A percentile compares a stretch with the other conserved stretches of the same genome.
Evolutionary conservation across 2,113 vertebrate species (phyloP).

Genomic region (Illadopsis cleaveri): DNA sequence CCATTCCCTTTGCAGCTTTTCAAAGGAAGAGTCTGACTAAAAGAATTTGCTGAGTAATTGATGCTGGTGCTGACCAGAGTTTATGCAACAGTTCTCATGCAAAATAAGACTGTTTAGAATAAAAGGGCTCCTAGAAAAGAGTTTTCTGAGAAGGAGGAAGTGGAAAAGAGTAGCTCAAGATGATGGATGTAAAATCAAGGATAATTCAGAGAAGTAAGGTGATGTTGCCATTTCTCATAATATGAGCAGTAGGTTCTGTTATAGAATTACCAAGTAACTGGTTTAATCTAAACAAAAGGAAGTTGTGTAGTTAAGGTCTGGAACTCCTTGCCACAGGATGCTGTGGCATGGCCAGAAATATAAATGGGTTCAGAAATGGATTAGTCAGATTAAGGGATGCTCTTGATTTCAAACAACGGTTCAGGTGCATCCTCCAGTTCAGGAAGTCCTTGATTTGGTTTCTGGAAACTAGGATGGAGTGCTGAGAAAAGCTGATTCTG

Average conservation of each 20-base stretch:
- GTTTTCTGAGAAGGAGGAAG: background rate
- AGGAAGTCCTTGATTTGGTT: background rate
- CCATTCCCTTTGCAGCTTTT: background rate
- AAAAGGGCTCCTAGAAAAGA: background rate
- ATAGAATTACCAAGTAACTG: background rate
- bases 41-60: background rate
- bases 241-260: background rate
- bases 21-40: background rate
- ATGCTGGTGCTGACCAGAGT: background rate
- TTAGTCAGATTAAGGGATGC: background rate
- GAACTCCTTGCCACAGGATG: background rate
- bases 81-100: background rate
- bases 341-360: background rate
- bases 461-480: background rate
- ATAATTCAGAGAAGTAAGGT: background rate
- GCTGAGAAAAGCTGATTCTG: background rate
- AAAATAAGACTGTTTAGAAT: background rate
- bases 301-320: background rate
- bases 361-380: background rate
- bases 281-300: background rate
- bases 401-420: background rate
- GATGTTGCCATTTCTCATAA: background rate
- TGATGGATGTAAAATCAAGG: background rate
- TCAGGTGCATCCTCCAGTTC: slow-evolving; percentile 12
- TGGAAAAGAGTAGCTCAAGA: background rate